These are phyloP conservation scores for Lasioglossum malachurum DNA, from an alignment of 2,888 invertebrate species.

Conservation along the genomic window DNA sequence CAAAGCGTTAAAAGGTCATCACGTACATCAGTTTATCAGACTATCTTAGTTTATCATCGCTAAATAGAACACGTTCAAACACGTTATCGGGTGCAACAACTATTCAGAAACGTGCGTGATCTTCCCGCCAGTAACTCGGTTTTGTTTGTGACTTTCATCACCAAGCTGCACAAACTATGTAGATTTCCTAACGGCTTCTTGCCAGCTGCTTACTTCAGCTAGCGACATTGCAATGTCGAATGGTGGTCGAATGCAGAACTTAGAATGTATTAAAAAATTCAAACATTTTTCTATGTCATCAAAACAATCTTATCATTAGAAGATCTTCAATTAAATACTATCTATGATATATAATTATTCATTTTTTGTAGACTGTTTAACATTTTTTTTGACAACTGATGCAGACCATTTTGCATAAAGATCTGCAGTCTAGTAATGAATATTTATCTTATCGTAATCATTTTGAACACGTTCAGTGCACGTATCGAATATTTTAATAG, in stretches of 20 bases:
- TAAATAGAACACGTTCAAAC: no score
- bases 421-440: no score
- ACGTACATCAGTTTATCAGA: neutral
- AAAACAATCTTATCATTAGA: neutral
- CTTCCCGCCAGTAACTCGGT: constrained; percentile 49
- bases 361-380: no score
- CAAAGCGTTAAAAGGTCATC: neutral
- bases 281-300: neutral
- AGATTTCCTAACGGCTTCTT: neutral
- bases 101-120: neutral
- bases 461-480: no score
- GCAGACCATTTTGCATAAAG: no score
- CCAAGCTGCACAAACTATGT: neutral
- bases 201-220: neutral
- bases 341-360: no score
- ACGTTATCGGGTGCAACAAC: neutral
- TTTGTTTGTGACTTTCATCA: neutral
- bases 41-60: neutral
- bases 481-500: no score
- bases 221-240: neutral
- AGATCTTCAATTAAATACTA: neutral
- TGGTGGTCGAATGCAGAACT: no score
- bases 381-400: no score
- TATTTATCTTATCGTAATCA: no score
- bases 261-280: neutral